phyloP scores from a whole-genome alignment of 2,113 vertebrate genomes.

The Chionis minor region DNA sequence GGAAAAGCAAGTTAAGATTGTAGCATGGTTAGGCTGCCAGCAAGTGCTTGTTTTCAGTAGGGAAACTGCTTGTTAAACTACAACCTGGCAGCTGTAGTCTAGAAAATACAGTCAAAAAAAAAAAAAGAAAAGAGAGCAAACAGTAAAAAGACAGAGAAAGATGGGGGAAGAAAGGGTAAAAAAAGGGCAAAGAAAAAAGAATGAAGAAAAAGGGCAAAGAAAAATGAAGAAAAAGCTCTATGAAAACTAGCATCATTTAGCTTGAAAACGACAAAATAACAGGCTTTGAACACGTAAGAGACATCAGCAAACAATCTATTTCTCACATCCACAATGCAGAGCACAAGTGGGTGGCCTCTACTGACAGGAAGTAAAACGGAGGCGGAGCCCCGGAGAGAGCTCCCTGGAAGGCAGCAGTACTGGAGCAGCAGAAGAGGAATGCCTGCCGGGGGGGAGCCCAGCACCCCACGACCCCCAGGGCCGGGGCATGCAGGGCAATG shows the following conservation, averaged over 20 bases:
- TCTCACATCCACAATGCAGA: not conserved
- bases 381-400: too few species aligned
- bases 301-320: not conserved
- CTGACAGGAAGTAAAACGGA: not conserved
- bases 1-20: not conserved
- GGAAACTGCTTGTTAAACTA: not conserved
- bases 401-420: not conserved
- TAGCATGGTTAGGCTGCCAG: not conserved
- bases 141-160: not conserved
- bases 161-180: too few species aligned
- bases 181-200: not conserved
- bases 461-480: rapidly evolving
- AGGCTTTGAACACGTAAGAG: not conserved
- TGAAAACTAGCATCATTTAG: not conserved
- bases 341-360: not conserved
- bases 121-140: not conserved
- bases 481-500: rapidly evolving
- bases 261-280: not conserved
- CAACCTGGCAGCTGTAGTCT: not conserved
- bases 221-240: not conserved
- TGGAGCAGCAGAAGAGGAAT: not conserved
- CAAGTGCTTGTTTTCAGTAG: not conserved
- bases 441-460: not conserved
- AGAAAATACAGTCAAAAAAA: not conserved
- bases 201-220: not conserved